Conservation (phyloP, 2,888 invertebrate genomes). For the Hirtodrosophila alboralis region DNA sequence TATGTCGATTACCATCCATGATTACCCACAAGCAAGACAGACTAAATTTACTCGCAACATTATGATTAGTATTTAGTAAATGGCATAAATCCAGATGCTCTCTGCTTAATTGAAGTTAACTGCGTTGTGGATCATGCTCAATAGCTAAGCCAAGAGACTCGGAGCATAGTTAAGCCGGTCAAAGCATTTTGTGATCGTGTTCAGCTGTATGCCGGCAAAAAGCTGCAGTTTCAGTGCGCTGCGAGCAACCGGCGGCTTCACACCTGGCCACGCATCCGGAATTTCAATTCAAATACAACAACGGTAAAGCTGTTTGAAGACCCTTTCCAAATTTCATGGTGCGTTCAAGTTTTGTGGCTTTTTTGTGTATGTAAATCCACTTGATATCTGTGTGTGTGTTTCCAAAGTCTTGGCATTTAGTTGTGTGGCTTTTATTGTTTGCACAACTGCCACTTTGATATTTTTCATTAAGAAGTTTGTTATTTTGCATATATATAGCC, state of each 20-base stretch:
- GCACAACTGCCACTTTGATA: constrained; percentile 52
- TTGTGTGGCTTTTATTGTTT: constrained; percentile 55
- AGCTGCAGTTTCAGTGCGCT: constrained; percentile 66
- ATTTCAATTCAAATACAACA: constrained; percentile 3
- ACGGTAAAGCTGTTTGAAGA: constrained; percentile 20
- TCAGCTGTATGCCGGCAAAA: constrained; percentile 49
- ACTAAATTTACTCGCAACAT: constrained; percentile 26
- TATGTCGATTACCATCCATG: constrained; percentile 66
- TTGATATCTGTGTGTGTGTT: constrained; percentile 14
- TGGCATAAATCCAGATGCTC: constrained; percentile 37
- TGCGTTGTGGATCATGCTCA: constrained; percentile 40
- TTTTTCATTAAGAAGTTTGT: constrained; percentile 47
- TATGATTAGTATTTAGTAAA: constrained; percentile 42
- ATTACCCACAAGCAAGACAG: constrained; percentile 42
- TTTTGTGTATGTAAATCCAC: constrained; percentile 13
- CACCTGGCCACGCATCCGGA: constrained; percentile 59
- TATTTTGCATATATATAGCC: constrained; percentile 7
- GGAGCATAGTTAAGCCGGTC: constrained; percentile 26
- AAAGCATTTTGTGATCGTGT: constrained; percentile 38
- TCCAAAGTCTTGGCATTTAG: too few relatives aligned
- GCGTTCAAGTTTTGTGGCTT: constrained; percentile 60
- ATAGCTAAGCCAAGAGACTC: constrained; percentile 10
- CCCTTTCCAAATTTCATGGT: constrained; percentile 53
- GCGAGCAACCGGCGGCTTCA: constrained; percentile 69
- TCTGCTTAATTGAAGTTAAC: constrained; percentile 64